Base-by-base conservation (phyloP, 2,113 vertebrate species). In the Oreochromis spilurus region DNA sequence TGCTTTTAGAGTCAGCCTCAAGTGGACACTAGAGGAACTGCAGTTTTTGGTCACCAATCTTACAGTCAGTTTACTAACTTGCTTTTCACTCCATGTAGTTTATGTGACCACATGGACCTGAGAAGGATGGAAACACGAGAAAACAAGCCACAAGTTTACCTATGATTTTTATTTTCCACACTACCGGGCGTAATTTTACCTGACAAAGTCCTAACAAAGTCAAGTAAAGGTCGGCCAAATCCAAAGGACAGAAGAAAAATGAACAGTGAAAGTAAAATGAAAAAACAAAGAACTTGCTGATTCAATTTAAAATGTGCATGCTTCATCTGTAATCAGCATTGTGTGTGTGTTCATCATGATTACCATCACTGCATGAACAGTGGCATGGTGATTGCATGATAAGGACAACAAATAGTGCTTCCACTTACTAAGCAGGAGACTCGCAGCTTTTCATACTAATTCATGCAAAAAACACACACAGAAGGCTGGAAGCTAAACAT, bases 301-400 rank as follows among this genome's bases (percentile, higher is more conserved):
- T 84, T 65, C 57, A 26, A 79, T 90, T 89, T 62, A 36, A 67
- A 53, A 81, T 40, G 8, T 21, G 50, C 67, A 77, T 7, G 54
- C 40, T 60, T 31, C 52, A 6, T 72, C 48, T 84, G 82, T 50
- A 92, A 91, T 93, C 86, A 93, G 86, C 52, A 6, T 72, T 60
- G 58, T 31, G 82, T 60, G 58, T 48, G 81, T 53, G 79, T 60
- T 29, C 13, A 4, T 21, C 11, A 5, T 83, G 85, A 91, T 85
- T 88, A 90, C 13, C 75, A 70, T 65, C 85, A 2, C 43, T 5
- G 82, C 82, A 7, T 82, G 82, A 93, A 79, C 70, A 21, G 40
- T 14, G 75, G 26, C 80, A n/a, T 26, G 60, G 21, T 87, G 81
- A 90, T 65, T 84, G 38, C 81, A 75, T 34, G 79, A 89, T 43